Base-by-base conservation (phyloP, 1,140 invertebrate species). In the Drosophila orena region DNA sequence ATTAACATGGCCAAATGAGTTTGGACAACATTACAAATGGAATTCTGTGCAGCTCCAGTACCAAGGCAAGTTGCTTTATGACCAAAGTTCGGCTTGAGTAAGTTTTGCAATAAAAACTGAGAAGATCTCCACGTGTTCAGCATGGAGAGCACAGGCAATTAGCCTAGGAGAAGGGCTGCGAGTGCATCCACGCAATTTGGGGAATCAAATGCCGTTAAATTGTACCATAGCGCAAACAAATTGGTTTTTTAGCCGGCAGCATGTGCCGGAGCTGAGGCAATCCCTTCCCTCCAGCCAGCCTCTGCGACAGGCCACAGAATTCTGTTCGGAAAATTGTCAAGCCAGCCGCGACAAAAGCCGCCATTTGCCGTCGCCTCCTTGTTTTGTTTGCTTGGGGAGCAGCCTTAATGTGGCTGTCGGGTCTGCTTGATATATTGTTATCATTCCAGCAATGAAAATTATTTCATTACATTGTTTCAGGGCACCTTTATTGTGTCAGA, bases 381-480 rank as follows among this genome's bases (percentile, higher is more conserved):
- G 79, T n/a, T 61, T 46, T 49, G 65, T 57, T 34, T 52, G 65
- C 54, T 78, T 40, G 27, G 35, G 71, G 35, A 44, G 75, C 79
- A 53, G 60, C 61, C 70, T 58, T 66, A 62, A 75, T 79, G 58
- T 44, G 74, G 42, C 22, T 70, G 35, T 55, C 50, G 55, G 20
- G 74, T 81, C 81, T 81, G 54, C 71, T 90, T 90, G 85, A 90
- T 90, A 90, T 91, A 90, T 90, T 85, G 86, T 90, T 90, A 86
- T 90, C 78, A 90, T 90, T 90, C 81, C 70, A 73, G 85, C 81
- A 76, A 81, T 90, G 77, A 54, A 90, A 90, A 90, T 90, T 90
- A 90, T 90, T 90, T 90, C 86, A 90, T 86, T 90, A 90, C 78
- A 84, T 81, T 80, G 68, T 90, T 76, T 85, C 73, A 65, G 66